These are phyloP conservation scores for Callithrix jacchus DNA, from an alignment of 2,113 vertebrate species.

Conservation along the genomic window DNA sequence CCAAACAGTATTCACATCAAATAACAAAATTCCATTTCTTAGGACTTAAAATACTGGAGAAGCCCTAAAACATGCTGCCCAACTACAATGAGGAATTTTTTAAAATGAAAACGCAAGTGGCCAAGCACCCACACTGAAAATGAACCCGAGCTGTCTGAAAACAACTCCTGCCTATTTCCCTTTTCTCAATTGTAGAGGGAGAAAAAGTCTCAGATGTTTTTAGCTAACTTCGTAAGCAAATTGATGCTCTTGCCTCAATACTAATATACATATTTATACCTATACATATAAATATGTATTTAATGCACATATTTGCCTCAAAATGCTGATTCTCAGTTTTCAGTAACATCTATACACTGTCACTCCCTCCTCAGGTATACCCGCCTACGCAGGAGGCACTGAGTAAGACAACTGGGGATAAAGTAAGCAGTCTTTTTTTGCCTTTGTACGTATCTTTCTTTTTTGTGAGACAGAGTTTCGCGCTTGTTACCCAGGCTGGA, in stretches of 20 bases:
- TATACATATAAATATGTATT: no score
- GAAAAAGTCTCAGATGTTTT: background rate
- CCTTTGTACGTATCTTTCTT: background rate
- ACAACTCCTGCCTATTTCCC: background rate
- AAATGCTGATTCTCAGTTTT: no score
- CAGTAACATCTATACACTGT: background rate
- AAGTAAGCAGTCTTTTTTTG: background rate
- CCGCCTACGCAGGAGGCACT: fast-evolving
- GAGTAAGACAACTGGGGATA: background rate
- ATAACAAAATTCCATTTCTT: constrained; percentile 16
- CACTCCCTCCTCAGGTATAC: background rate
- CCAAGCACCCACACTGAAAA: background rate
- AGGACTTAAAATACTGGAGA: background rate
- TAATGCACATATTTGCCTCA: no score
- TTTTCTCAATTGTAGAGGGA: background rate
- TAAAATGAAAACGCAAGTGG: background rate
- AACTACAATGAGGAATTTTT: background rate
- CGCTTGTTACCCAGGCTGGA: no score
- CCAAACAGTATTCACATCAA: background rate
- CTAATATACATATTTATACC: background rate
- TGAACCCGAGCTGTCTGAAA: background rate
- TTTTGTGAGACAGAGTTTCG: no score
- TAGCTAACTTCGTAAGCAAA: background rate
- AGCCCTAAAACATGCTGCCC: background rate
- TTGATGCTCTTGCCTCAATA: background rate